Evolutionary conservation across 1,140 invertebrate genomes (phyloP).

Genomic region (Rhizoglyphus robini): DNA sequence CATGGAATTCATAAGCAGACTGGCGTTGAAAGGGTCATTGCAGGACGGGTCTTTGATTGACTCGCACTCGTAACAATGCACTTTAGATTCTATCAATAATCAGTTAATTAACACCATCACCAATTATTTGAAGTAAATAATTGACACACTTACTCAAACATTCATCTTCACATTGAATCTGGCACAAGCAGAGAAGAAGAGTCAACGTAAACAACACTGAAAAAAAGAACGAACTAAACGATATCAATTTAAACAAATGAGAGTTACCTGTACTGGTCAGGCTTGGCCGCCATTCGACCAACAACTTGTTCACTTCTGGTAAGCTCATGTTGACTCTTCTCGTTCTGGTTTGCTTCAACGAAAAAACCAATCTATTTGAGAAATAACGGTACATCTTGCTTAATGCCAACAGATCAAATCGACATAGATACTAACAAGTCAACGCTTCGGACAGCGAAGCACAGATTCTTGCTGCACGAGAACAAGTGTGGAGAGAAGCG

Average conservation of each 20-base stretch:
- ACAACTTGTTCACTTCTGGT: not conserved
- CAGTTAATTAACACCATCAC: not conserved
- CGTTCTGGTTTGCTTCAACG: not conserved
- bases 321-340: constrained; percentile 7
- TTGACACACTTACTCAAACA: constrained; percentile 22
- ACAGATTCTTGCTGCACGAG: no score
- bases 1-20: constrained; percentile 59
- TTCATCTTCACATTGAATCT: constrained; percentile 23
- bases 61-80: constrained; percentile 72
- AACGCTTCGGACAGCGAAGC: no score
- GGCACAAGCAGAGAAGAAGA: not conserved
- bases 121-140: constrained; percentile 7
- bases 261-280: not conserved
- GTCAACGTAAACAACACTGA: not conserved
- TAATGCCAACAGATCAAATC: no score
- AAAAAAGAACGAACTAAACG: not conserved
- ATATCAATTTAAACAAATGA: not conserved
- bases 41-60: constrained; percentile 72
- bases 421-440: no score
- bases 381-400: not conserved
- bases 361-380: not conserved
- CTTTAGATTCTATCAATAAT: constrained; percentile 19
- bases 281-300: not conserved
- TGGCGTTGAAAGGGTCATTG: constrained; percentile 82
- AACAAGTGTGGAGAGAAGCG: no score